These are phyloP conservation scores for Leptodactylus fallax DNA, from an alignment of 2,797 vertebrate species.

Conservation along the genomic window DNA sequence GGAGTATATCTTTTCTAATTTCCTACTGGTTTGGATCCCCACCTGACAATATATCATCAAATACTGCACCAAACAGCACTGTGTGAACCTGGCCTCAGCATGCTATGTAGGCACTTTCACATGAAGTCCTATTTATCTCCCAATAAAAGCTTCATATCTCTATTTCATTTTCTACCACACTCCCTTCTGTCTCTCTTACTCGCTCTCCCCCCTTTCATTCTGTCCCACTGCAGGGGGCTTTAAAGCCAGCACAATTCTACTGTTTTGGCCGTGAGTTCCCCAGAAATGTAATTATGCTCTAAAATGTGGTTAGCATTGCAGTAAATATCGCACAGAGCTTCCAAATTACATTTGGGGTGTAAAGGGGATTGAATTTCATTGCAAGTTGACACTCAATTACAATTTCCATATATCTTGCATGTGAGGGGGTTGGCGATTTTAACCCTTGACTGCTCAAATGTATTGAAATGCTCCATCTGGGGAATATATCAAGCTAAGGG, in stretches of 20 bases:
- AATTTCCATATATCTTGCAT: slow-evolving; percentile 75
- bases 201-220: slow-evolving; percentile 33
- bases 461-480: slow-evolving; percentile 4
- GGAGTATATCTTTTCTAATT: not conserved
- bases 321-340: slow-evolving; percentile 76
- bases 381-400: slow-evolving; percentile 78
- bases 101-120: not conserved
- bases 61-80: not conserved
- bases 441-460: slow-evolving; percentile 50
- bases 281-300: slow-evolving; percentile 73
- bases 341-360: slow-evolving; percentile 73
- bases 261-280: slow-evolving; percentile 69
- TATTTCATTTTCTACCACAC: slow-evolving; percentile 27
- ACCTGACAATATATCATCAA: not conserved
- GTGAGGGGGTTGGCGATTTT: slow-evolving; percentile 49
- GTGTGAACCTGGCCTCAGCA: not conserved
- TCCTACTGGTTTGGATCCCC: not conserved
- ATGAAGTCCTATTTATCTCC: not conserved
- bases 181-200: slow-evolving; percentile 9
- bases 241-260: slow-evolving; percentile 60
- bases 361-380: slow-evolving; percentile 75
- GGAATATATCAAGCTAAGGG: slow-evolving; percentile 6
- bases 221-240: slow-evolving; percentile 59
- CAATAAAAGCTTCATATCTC: slow-evolving; percentile 30
- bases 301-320: slow-evolving; percentile 75